Conservation (phyloP, 2,888 invertebrate species). For the Drosophila anomelani region DNA sequence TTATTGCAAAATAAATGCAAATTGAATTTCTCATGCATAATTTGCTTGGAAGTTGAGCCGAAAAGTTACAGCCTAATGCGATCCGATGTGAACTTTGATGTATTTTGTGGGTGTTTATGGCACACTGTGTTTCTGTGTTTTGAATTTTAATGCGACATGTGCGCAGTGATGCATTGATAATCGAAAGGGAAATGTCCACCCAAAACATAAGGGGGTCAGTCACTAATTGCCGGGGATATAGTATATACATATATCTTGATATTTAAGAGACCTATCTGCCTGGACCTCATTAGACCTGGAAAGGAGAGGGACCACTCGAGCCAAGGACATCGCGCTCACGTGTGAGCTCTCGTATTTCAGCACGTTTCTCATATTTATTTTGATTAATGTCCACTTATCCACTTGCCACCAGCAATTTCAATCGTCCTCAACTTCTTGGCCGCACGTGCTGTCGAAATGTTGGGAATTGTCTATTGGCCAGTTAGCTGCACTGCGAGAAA, state of each 20-base stretch:
- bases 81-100: conserved; percentile 64
- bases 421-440: conserved; percentile 57
- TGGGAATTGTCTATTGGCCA: conserved; percentile 68
- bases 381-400: conserved; percentile 80
- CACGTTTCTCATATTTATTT: conserved; percentile 79
- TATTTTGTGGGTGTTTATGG: conserved; percentile 46
- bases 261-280: conserved; percentile 3
- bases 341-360: conserved; percentile 65
- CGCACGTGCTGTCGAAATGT: conserved; percentile 54
- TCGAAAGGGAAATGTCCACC: conserved; percentile 7
- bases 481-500: conserved; percentile 44
- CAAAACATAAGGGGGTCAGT: neutral
- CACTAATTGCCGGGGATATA: conserved; percentile 19
- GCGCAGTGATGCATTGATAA: conserved; percentile 15
- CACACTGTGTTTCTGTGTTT: conserved; percentile 54
- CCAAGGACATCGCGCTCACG: conserved; percentile 21
- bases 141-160: conserved; percentile 67
- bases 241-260: neutral
- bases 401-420: conserved; percentile 77
- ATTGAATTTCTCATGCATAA: conserved; percentile 80
- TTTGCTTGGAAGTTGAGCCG: conserved; percentile 71
- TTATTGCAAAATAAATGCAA: conserved; percentile 81
- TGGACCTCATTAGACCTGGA: conserved; percentile 19
- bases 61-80: conserved; percentile 26
- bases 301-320: neutral